A percentile compares a stretch with the other conserved stretches of the same genome.
Conservation (phyloP, 2,888 invertebrate genomes). For the Cotesia congregata region DNA sequence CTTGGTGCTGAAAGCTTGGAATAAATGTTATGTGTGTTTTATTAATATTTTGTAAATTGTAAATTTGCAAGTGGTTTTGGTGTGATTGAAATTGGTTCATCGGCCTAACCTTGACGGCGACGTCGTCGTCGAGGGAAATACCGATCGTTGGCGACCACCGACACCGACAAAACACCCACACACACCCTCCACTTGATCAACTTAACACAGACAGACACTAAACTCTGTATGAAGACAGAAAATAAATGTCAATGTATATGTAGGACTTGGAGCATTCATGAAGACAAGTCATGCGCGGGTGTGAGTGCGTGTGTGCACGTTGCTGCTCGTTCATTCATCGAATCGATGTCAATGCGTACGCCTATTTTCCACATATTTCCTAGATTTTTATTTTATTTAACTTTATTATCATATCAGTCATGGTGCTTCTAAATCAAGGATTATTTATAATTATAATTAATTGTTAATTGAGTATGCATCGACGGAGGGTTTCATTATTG, state of each 20-base stretch:
- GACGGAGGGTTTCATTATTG: constrained; percentile 10
- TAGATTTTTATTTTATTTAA: constrained; percentile 36
- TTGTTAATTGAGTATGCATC: constrained; percentile 29
- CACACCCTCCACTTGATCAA: constrained; percentile 17
- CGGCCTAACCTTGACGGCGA: constrained; percentile 39
- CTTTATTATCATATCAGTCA: constrained; percentile 30
- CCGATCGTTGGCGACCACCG: constrained; percentile 31
- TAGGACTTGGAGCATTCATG: constrained; percentile 50
- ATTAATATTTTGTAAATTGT: not conserved
- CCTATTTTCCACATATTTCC: constrained; percentile 44
- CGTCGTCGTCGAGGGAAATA: constrained; percentile 38
- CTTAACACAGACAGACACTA: not conserved
- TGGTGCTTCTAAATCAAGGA: not conserved
- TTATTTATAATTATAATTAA: constrained; percentile 25
- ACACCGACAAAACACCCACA: constrained; percentile 33
- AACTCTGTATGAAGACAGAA: not conserved
- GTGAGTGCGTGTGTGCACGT: constrained; percentile 56
- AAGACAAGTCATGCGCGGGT: constrained; percentile 51
- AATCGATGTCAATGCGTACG: constrained; percentile 62
- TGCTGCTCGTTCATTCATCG: constrained; percentile 58
- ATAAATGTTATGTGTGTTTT: not conserved
- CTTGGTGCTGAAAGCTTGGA: not conserved
- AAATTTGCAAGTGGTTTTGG: constrained; percentile 1
- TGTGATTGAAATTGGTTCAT: constrained; percentile 20
- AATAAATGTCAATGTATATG: not conserved